Percentiles rank a stretch among this genome's conserved stretches.
Conservation (phyloP, 2,113 vertebrate species). For the Leuciscus idus region DNA sequence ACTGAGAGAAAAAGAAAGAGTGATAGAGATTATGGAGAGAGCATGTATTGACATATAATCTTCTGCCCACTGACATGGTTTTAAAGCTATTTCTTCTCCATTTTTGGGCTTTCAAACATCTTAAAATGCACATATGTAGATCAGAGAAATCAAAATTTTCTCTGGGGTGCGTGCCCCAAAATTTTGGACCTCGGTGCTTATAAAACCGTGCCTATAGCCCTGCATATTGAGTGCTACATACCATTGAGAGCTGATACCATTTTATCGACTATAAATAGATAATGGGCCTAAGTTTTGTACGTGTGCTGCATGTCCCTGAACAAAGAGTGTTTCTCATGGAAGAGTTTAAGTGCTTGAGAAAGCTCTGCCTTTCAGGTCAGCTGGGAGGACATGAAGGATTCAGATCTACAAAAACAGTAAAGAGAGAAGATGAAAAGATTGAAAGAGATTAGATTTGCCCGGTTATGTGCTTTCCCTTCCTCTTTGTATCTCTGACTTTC, state of each 20-base stretch:
- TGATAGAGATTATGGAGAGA: too few relatives aligned
- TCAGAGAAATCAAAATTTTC: too few relatives aligned
- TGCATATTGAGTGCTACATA: neutral
- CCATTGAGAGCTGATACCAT: neutral
- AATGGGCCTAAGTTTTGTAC: neutral
- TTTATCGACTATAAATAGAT: neutral
- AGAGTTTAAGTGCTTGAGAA: conserved; percentile 31
- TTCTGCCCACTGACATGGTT: too few relatives aligned
- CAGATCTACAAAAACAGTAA: conserved; percentile 42
- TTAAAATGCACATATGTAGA: too few relatives aligned
- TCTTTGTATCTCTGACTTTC: conserved; percentile 5
- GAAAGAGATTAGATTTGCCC: conserved; percentile 45
- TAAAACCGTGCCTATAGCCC: too few relatives aligned
- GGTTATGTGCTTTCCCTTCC: conserved; percentile 12
- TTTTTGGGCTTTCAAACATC: too few relatives aligned
- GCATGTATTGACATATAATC: too few relatives aligned
- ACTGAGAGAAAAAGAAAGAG: too few relatives aligned
- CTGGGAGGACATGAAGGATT: conserved; percentile 24
- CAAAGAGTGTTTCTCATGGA: conserved; percentile 3
- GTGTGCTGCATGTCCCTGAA: neutral
- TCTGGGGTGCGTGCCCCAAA: too few relatives aligned
- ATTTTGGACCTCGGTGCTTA: too few relatives aligned
- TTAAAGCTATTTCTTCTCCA: too few relatives aligned
- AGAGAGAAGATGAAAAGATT: conserved; percentile 43
- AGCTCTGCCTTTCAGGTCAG: conserved; percentile 24